Conservation (phyloP, 2,888 invertebrate species). For the Pharmacophagus antenor region DNA sequence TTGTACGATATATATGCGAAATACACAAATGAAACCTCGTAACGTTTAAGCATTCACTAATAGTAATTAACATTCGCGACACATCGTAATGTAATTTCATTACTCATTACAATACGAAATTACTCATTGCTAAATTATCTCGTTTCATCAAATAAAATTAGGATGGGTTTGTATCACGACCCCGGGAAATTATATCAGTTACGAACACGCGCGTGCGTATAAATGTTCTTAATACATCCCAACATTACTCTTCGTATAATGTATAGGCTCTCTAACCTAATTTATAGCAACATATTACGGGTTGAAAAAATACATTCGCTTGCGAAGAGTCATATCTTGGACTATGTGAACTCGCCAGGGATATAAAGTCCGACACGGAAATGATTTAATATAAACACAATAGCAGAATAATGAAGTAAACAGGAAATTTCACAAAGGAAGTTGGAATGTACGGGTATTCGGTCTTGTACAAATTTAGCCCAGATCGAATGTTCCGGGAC, state of each 20-base stretch:
- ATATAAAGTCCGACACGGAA: slow-evolving; percentile 46
- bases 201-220: slow-evolving; percentile 12
- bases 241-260: slow-evolving; percentile 31
- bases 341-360: slow-evolving; percentile 27
- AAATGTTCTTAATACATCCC: slow-evolving; percentile 22
- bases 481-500: slow-evolving; percentile 70
- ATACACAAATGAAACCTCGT: slow-evolving; percentile 8
- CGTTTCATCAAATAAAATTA: slow-evolving; percentile 23
- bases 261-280: slow-evolving; percentile 29
- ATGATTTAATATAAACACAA: slow-evolving; percentile 70
- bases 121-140: slow-evolving; percentile 23
- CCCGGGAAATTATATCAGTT: slow-evolving; percentile 12
- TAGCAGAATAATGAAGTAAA: slow-evolving; percentile 69
- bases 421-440: slow-evolving; percentile 68
- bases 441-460: slow-evolving; percentile 70
- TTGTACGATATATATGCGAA: slow-evolving; percentile 5
- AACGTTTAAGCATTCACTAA: slow-evolving; percentile 13
- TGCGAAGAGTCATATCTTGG: slow-evolving; percentile 31
- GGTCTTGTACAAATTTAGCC: slow-evolving; percentile 72
- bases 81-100: slow-evolving; percentile 25
- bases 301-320: slow-evolving; percentile 26
- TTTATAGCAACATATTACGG: slow-evolving; percentile 30
- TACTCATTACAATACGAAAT: slow-evolving; percentile 30
- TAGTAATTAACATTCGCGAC: slow-evolving; percentile 25
- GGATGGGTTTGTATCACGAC: slow-evolving; percentile 7